These are phyloP conservation scores for Cephalopachus bancanus DNA, from an alignment of 2,797 vertebrate genomes.

Conservation along the genomic window DNA sequence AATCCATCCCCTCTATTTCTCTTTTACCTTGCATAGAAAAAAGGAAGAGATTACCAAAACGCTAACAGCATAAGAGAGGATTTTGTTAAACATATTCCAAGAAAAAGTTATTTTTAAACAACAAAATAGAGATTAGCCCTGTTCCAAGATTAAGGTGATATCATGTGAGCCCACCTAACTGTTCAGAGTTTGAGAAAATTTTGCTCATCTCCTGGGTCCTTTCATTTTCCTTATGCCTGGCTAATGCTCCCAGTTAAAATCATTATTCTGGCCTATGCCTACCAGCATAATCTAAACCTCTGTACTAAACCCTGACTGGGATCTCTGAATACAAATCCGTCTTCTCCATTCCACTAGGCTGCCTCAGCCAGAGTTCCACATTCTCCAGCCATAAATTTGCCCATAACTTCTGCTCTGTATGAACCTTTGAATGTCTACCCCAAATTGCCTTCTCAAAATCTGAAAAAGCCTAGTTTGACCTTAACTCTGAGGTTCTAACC, in stretches of 20 bases:
- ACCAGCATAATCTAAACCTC: background rate
- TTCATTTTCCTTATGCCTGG: background rate
- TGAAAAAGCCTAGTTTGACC: background rate
- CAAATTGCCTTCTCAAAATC: constrained; percentile 17
- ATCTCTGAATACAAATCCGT: background rate
- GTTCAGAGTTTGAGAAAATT: background rate
- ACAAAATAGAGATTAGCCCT: background rate
- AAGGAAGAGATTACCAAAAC: background rate
- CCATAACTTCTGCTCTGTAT: background rate
- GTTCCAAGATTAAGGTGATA: background rate
- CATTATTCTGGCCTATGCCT: background rate
- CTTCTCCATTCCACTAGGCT: background rate
- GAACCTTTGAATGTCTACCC: background rate
- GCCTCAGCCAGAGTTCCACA: background rate
- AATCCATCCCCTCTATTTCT: background rate
- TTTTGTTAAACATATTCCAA: background rate
- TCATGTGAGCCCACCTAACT: background rate
- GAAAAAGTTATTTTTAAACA: background rate
- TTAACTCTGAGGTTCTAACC: background rate
- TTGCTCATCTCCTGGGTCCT: background rate
- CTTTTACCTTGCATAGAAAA: background rate
- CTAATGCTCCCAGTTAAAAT: background rate
- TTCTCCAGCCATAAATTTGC: background rate
- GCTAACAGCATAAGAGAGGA: background rate
- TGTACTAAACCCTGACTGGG: background rate